Evolutionary conservation across 1,140 invertebrate genomes (phyloP).

Genomic region (Diabrotica virgifera): DNA sequence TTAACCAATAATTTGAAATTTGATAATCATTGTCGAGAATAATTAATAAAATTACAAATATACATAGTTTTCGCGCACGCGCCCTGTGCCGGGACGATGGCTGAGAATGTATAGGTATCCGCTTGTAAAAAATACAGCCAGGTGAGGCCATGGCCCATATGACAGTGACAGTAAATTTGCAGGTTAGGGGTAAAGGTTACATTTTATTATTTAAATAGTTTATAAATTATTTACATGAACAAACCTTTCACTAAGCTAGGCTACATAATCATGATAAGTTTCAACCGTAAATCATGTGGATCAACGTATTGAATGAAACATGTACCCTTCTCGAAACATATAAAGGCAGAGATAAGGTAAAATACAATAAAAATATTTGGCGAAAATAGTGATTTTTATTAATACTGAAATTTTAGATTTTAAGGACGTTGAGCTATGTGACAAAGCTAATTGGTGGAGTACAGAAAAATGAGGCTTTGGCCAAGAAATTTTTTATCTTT

Average conservation of each 20-base stretch:
- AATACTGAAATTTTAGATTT: slow-evolving; percentile 48
- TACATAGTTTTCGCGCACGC: too few relatives aligned
- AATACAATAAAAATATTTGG: neutral
- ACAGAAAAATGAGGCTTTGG: slow-evolving; percentile 52
- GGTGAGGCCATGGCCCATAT: too few relatives aligned
- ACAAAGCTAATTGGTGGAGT: slow-evolving; percentile 59
- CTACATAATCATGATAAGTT: neutral
- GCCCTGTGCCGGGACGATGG: too few relatives aligned
- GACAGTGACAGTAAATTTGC: too few relatives aligned
- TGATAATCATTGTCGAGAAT: too few relatives aligned
- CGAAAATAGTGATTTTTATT: slow-evolving; percentile 4
- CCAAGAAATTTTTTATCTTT: slow-evolving; percentile 58
- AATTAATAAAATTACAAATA: too few relatives aligned
- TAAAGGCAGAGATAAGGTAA: slow-evolving; percentile 56
- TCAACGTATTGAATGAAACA: slow-evolving; percentile 46
- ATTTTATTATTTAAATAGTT: too few relatives aligned
- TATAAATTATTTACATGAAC: neutral
- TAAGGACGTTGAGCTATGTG: slow-evolving; percentile 66
- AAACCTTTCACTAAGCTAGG: neutral
- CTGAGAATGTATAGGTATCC: too few relatives aligned
- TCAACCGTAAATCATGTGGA: neutral
- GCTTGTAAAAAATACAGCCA: too few relatives aligned
- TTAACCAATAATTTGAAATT: too few relatives aligned
- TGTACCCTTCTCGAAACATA: slow-evolving; percentile 55
- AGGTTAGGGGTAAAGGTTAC: too few relatives aligned